phyloP scores from a whole-genome alignment of 2,888 invertebrate genomes.

The Tromatobia lineatoria region DNA sequence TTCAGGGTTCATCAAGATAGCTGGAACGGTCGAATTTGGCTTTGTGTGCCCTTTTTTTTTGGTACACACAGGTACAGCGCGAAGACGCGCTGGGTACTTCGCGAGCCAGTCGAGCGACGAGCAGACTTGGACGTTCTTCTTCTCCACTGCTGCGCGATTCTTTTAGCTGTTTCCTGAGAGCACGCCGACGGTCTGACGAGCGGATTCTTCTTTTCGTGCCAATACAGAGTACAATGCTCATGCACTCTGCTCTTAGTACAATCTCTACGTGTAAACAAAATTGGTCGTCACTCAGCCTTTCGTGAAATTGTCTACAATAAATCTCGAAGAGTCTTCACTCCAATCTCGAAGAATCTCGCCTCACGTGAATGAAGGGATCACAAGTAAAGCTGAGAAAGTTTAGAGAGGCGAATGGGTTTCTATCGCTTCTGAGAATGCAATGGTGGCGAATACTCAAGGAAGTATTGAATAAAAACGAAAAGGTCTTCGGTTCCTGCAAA shows the following conservation, averaged over 20 bases:
- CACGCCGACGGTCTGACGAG: not conserved
- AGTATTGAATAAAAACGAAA: constrained; percentile 13
- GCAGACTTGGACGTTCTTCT: constrained; percentile 26
- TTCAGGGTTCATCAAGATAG: constrained; percentile 83
- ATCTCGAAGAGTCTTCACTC: constrained; percentile 33
- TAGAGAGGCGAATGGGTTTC: constrained; percentile 41
- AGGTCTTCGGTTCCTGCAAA: constrained; percentile 1
- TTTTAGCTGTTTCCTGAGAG: constrained; percentile 8
- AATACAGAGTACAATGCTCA: not conserved
- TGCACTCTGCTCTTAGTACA: not conserved
- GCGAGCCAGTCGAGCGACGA: constrained; percentile 46
- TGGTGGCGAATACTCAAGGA: constrained; percentile 46
- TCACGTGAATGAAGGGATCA: constrained; percentile 20
- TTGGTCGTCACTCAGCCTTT: constrained; percentile 27
- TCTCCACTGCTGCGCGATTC: not conserved
- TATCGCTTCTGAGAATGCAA: constrained; percentile 48
- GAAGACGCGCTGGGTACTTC: constrained; percentile 28
- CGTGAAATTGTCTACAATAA: constrained; percentile 44
- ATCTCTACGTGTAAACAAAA: constrained; percentile 4
- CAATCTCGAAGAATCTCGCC: constrained; percentile 31
- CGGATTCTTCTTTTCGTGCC: not conserved
- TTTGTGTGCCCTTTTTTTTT: constrained; percentile 54
- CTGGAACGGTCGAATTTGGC: constrained; percentile 67
- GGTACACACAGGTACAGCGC: constrained; percentile 21
- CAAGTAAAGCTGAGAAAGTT: constrained; percentile 13